Evolutionary conservation across 2,888 invertebrate genomes (phyloP).

Genomic region (Tipula confusa): DNA sequence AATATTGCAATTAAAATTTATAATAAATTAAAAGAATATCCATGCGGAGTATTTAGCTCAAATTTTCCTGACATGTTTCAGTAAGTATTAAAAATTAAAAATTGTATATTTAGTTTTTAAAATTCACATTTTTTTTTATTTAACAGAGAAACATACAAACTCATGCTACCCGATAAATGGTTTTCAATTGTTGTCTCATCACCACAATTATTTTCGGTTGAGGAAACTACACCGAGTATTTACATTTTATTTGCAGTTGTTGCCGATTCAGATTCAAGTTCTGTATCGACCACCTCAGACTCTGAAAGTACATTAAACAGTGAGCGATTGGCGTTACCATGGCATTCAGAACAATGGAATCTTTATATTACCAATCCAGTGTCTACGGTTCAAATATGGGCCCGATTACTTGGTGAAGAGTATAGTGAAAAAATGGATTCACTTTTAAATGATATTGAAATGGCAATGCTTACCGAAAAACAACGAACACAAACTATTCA

Average conservation of each 20-base stretch:
- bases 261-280: constrained; percentile 10
- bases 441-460: constrained; percentile 53
- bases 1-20: constrained; percentile 44
- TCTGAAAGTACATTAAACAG: background rate
- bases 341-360: constrained; percentile 51
- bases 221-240: constrained; percentile 33
- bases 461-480: constrained; percentile 44
- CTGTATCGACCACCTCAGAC: constrained; percentile 33
- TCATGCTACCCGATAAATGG: constrained; percentile 68
- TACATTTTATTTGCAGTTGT: background rate
- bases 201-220: constrained; percentile 51
- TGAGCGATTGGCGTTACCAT: constrained; percentile 38
- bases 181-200: constrained; percentile 57
- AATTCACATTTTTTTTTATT: constrained; percentile 41
- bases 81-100: background rate
- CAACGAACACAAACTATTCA: constrained; percentile 40
- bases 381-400: constrained; percentile 62
- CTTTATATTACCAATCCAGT: constrained; percentile 59
- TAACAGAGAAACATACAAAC: constrained; percentile 56
- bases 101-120: background rate
- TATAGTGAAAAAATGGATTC: constrained; percentile 59
- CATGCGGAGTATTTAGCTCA: constrained; percentile 58
- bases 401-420: constrained; percentile 59
- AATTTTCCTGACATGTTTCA: constrained; percentile 56
- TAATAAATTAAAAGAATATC: constrained; percentile 47